A percentile compares a stretch with the other conserved stretches of the same genome.
Evolutionary conservation across 2,888 invertebrate genomes (phyloP).

Genomic region (Tetanocera ferruginea): DNA sequence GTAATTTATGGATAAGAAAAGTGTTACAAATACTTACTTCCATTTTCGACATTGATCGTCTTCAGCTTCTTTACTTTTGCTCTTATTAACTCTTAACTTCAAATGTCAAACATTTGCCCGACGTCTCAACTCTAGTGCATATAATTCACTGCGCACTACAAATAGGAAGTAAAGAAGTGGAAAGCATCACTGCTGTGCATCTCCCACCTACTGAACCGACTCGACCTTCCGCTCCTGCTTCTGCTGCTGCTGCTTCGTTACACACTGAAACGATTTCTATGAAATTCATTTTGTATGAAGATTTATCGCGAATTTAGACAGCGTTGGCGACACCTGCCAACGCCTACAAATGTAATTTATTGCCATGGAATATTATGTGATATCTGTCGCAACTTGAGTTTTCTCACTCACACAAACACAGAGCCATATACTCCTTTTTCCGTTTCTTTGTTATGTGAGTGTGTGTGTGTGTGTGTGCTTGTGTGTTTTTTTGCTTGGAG

Average conservation of each 20-base stretch:
- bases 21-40: slow-evolving; percentile 32
- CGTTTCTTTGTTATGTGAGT: background rate
- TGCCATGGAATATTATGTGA: slow-evolving; percentile 58
- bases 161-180: background rate
- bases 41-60: slow-evolving; percentile 17
- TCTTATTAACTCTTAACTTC: slow-evolving; percentile 16
- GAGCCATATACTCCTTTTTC: slow-evolving; percentile 21
- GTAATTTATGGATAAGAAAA: too few relatives aligned
- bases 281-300: slow-evolving; percentile 71
- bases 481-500: background rate
- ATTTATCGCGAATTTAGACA: slow-evolving; percentile 71
- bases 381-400: slow-evolving; percentile 48
- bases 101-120: background rate
- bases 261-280: slow-evolving; percentile 70
- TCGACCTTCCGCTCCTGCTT: background rate
- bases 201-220: background rate
- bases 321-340: slow-evolving; percentile 71
- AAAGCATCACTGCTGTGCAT: background rate
- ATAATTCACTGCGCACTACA: too few relatives aligned
- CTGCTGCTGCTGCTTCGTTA: slow-evolving; percentile 36
- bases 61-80: slow-evolving; percentile 15
- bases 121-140: too few relatives aligned
- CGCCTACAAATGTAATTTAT: slow-evolving; percentile 71
- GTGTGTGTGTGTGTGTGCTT: background rate
- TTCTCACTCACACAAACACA: slow-evolving; percentile 33